Evolutionary conservation across 1,140 invertebrate genomes (phyloP), one percentile per base, ranked within the genome.

Genomic region (Bombus superbus): DNA sequence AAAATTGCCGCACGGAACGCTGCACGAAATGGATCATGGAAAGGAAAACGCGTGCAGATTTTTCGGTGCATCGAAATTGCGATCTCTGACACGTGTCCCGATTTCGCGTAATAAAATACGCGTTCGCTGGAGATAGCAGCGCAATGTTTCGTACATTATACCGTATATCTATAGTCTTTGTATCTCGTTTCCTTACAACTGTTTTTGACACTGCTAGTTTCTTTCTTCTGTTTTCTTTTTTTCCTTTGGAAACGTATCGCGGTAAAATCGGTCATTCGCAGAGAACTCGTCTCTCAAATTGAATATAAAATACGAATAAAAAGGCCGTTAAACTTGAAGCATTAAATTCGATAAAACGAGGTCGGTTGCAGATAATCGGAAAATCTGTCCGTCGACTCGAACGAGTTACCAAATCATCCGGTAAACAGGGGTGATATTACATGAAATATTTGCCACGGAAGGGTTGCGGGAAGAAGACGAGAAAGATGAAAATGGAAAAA

Each of bases 1-100:
- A 90, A 77, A 88, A 90, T 80, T 83, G 68, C 71, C 78, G 86
- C 86, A 62, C 68, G 76, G 72, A 88, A 86, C 83, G 80, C 22
- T 81, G 72, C 80, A 57, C 78, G 86, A 90, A 90, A 90, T 80
- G 83, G 89, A 87, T 90, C 81, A 89, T 82, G 81, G 87, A 86
- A 90, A 83, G 78, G 88, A 76, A 88, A 86, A 90, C 83, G 86
- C 82, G 88, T 57, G 81, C 84, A 88, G 88, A 83, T 79, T 90
- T 90, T 81, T 78, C 81, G 84, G 40, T 66, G 80, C 76, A 80
- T 85, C 83, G 88, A 86, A 86, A 85, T 83, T 83, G 89, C 86
- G 81, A 90, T 90, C 81, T 87, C 81, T 69, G 81, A 74, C 88
- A 76, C 86, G 82, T 42, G 88, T 53, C 35, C 80, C 69, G 79